A percentile compares a stretch with the other conserved stretches of the same genome.
These are phyloP conservation scores for Ianthella basta DNA, from an alignment of 37 sponge, comb jelly and placozoan genomes.

Conservation along the genomic window DNA sequence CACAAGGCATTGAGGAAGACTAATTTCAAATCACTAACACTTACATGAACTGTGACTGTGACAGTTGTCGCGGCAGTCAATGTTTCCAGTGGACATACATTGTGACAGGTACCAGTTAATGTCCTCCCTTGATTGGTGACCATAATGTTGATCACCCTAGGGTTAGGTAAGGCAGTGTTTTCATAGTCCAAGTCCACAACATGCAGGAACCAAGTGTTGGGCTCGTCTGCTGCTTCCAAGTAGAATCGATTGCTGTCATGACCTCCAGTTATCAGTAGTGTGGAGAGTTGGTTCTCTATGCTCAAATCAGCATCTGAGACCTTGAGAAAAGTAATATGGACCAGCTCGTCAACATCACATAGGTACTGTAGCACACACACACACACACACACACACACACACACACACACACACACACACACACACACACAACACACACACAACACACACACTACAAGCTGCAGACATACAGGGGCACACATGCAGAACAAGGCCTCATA, in stretches of 20 bases:
- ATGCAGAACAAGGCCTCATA: too few species aligned
- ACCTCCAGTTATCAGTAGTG: constrained; percentile 3
- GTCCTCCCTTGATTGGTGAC: neutral
- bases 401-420: too few species aligned
- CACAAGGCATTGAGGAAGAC: neutral
- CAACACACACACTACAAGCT: too few species aligned
- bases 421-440: too few species aligned
- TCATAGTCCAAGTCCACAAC: constrained; percentile 16
- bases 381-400: too few species aligned
- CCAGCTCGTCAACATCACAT: too few species aligned
- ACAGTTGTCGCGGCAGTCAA: neutral
- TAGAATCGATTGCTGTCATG: neutral
- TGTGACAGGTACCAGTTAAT: neutral
- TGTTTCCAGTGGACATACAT: neutral
- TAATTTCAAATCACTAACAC: neutral
- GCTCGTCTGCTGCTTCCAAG: neutral
- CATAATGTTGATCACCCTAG: neutral
- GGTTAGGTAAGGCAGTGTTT: too few species aligned
- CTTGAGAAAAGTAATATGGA: too few species aligned
- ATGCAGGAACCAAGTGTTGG: constrained; percentile 16
- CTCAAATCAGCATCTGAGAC: constrained; percentile 1
- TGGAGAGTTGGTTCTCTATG: constrained; percentile 1
- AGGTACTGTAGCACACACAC: too few species aligned
- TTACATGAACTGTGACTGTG: neutral
- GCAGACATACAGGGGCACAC: too few species aligned